Percentiles rank a stretch among this genome's conserved stretches.
Conservation (phyloP, 2,113 vertebrate genomes). For the Vulpes ferrilata region DNA sequence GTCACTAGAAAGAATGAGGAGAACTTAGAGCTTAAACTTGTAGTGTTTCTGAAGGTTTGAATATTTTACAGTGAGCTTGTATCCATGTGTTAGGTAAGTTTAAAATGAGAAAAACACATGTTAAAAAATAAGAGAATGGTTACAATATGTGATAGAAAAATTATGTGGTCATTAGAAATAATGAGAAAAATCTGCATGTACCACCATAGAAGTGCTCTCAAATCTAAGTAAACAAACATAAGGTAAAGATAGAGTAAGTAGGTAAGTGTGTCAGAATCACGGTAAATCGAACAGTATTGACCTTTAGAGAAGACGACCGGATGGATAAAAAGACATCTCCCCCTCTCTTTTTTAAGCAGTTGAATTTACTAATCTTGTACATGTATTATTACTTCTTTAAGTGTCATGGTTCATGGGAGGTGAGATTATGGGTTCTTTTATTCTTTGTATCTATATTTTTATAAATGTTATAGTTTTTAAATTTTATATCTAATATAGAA, state of each 20-base stretch:
- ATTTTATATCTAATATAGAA: neutral
- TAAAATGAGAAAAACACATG: neutral
- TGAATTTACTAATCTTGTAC: constrained; percentile 27
- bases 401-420: neutral
- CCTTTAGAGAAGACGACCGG: neutral
- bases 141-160: neutral
- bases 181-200: neutral
- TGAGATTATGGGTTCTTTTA: neutral
- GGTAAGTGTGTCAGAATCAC: neutral
- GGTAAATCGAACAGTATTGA: constrained; percentile 44
- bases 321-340: neutral
- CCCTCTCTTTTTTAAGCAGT: neutral
- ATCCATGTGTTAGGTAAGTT: neutral
- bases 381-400: neutral
- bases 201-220: neutral
- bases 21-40: neutral
- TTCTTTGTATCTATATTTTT: constrained; percentile 33
- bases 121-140: neutral
- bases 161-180: constrained; percentile 28
- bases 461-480: neutral
- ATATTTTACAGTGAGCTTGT: neutral
- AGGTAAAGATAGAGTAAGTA: neutral
- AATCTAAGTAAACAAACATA: constrained; percentile 25
- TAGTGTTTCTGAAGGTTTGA: neutral
- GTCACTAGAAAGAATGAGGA: constrained; percentile 40